Percentiles rank a stretch among this genome's conserved stretches.
Evolutionary conservation across 2,113 vertebrate genomes (phyloP).

Genomic region (Actinemys pallida): DNA sequence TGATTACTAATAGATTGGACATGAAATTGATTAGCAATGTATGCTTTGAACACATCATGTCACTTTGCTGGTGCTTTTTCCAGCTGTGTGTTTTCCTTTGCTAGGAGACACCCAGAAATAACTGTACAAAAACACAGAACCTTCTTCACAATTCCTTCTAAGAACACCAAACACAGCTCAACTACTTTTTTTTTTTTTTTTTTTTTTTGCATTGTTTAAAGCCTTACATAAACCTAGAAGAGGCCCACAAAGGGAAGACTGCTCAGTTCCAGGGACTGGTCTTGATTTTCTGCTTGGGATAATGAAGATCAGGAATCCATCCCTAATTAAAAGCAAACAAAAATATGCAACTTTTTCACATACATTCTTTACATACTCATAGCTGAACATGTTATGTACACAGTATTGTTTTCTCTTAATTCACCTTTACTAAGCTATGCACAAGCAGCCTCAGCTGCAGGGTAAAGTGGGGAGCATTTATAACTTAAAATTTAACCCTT

Average conservation of each 20-base stretch:
- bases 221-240: slow-evolving; percentile 74
- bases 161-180: slow-evolving; percentile 53
- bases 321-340: slow-evolving; percentile 83
- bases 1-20: background rate
- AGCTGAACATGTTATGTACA: slow-evolving; percentile 61
- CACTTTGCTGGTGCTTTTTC: slow-evolving; percentile 12
- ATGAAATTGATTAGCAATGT: background rate
- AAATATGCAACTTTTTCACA: slow-evolving; percentile 69
- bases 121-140: slow-evolving; percentile 44
- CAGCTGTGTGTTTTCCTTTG: slow-evolving; percentile 53
- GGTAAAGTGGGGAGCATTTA: slow-evolving; percentile 48
- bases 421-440: slow-evolving; percentile 57
- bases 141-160: slow-evolving; percentile 49
- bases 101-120: slow-evolving; percentile 28
- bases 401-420: slow-evolving; percentile 57
- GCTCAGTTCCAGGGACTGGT: slow-evolving; percentile 69
- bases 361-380: slow-evolving; percentile 79
- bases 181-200: background rate
- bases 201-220: slow-evolving; percentile 59
- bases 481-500: slow-evolving; percentile 62
- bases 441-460: slow-evolving; percentile 64
- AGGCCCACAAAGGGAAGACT: slow-evolving; percentile 72
- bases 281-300: slow-evolving; percentile 77
- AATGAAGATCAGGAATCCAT: slow-evolving; percentile 81
- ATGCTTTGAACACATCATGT: background rate